Conservation (phyloP, 2,797 vertebrate genomes). For the Pseudocheirus occidentalis region DNA sequence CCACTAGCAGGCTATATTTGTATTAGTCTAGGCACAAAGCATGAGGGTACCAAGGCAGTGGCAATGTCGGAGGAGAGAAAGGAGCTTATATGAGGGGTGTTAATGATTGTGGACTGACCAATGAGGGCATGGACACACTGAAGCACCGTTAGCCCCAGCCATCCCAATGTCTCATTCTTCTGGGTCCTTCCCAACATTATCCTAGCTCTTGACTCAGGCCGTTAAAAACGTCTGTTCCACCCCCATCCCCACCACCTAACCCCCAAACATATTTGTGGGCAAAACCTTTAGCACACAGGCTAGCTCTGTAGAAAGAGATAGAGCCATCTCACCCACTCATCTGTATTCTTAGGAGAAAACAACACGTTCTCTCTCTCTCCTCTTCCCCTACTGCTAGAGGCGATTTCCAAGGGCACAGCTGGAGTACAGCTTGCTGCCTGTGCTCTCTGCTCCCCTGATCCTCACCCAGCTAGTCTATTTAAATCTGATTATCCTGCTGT, state of each 20-base stretch:
- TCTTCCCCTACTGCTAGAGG: background rate
- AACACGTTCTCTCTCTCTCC: background rate
- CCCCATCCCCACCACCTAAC: background rate
- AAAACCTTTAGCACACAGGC: constrained; percentile 31
- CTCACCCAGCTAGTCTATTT: background rate
- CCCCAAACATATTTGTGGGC: constrained; percentile 49
- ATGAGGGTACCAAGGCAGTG: background rate
- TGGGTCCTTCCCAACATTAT: background rate
- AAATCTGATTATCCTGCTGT: background rate
- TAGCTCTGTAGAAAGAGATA: background rate
- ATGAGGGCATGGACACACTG: background rate
- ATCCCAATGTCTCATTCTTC: background rate
- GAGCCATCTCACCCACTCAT: background rate
- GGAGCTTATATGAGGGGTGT: background rate
- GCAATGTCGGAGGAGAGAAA: background rate
- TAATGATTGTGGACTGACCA: background rate
- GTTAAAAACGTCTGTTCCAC: constrained; percentile 22
- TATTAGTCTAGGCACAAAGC: background rate
- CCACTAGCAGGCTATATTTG: background rate
- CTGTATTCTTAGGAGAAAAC: background rate
- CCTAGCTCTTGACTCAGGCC: background rate
- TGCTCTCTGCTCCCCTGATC: background rate
- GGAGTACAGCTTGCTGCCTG: background rate
- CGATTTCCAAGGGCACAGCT: background rate
- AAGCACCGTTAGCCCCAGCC: background rate